Evolutionary conservation across 2,797 vertebrate species (phyloP).

Genomic region (Leptodactylus fallax): DNA sequence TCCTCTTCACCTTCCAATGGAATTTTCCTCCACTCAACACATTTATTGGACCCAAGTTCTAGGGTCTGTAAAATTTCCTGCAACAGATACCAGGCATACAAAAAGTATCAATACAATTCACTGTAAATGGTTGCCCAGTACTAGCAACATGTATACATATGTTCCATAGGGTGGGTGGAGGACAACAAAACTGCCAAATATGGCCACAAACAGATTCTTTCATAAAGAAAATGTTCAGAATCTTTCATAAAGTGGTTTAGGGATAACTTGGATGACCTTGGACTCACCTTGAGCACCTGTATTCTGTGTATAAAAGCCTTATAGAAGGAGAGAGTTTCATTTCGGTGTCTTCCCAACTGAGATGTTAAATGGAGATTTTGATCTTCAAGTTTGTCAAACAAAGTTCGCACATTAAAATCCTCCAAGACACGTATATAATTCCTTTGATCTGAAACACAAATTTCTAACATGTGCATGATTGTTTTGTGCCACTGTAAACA

Average conservation of each 20-base stretch:
- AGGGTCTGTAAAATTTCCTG: slow-evolving; percentile 78
- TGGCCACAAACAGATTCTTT: neutral
- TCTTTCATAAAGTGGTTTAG: neutral
- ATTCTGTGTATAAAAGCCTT: slow-evolving; percentile 80
- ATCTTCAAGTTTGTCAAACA: slow-evolving; percentile 94
- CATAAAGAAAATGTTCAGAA: neutral
- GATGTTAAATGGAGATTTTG: slow-evolving; percentile 89
- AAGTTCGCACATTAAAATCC: slow-evolving; percentile 89
- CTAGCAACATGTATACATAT: too few relatives aligned
- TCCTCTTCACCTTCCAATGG: slow-evolving; percentile 3
- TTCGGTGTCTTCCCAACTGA: slow-evolving; percentile 87
- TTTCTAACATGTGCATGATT: neutral
- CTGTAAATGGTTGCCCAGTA: too few relatives aligned
- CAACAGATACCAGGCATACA: neutral
- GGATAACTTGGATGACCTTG: neutral
- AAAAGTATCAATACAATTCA: too few relatives aligned
- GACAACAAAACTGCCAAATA: neutral
- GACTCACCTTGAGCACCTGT: slow-evolving; percentile 79
- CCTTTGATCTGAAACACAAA: slow-evolving; percentile 70
- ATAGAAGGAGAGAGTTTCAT: slow-evolving; percentile 85
- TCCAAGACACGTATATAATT: slow-evolving; percentile 76
- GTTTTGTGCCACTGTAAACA: neutral
- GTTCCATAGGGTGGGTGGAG: too few relatives aligned
- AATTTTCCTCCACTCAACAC: slow-evolving; percentile 68
- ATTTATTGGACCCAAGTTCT: slow-evolving; percentile 72